Base-by-base conservation (phyloP, 2,797 vertebrate genomes). In the Oryzias sinensis region DNA sequence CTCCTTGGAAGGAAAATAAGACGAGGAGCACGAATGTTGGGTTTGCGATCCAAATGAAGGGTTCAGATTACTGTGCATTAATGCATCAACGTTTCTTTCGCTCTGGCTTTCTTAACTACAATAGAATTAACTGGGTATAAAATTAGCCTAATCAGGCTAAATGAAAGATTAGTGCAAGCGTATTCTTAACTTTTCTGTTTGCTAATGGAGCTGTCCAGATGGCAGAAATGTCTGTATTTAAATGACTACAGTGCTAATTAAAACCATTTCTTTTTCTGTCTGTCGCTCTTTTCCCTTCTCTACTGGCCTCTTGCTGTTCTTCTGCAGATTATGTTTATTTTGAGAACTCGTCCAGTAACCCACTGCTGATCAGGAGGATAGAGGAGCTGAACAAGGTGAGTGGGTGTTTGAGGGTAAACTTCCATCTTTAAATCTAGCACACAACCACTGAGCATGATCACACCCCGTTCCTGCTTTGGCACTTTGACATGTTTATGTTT, bases 261-360 rank as follows among this genome's bases (percentile, higher is more conserved):
- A 51, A 51, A 40, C 25, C 64, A 55, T 51, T 49, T 41, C 43
- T 68, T 57, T 59, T 44, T 14, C 15, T 51, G 56, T 24, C 25
- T 54, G 44, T 61, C 18, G 27, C 47, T 46, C 41, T 37, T 37
- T 48, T 46, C 5, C 44, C 60, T 17, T 27, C 47, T 52, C 62
- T 72, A 60, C 11, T 37, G 33, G 33, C 45, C 49, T 22, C 55
- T 58, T 3, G 6, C 77, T 81, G 41, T 73, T 54, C 59, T 65
- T 78, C 72, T 44, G 37, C 91, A 93, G 92, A 93, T 91, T 93
- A 93, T 77, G 92, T 93, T 82, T 93, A 93, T 87, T 93, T 93
- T 75, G 92, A 93, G 86, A 93, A 93, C 88, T 93, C 92, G 43
- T 93, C 92, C 81, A 93, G 92, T 88, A 93, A 93, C 89, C 92